phyloP scores from a whole-genome alignment of 2,888 invertebrate species.

The Cataglyphis livida region DNA sequence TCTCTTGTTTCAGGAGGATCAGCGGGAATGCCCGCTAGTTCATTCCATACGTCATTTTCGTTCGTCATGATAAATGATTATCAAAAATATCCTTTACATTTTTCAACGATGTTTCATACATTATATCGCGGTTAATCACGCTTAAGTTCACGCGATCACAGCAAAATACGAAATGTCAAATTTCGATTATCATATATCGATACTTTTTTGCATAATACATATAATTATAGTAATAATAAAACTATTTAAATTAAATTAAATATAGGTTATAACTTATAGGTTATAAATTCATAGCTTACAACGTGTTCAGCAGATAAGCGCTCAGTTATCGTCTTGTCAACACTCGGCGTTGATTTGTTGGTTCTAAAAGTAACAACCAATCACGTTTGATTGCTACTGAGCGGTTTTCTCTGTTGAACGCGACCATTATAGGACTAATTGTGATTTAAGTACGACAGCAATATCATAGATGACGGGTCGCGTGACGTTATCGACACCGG shows the following conservation, averaged over 20 bases:
- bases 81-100: slow-evolving; percentile 15
- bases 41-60: slow-evolving; percentile 88
- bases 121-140: neutral
- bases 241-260: neutral
- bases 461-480: neutral
- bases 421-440: no score
- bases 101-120: neutral
- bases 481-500: neutral
- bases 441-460: neutral
- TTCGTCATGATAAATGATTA: slow-evolving; percentile 71
- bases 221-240: neutral
- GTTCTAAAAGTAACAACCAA: no score
- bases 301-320: neutral
- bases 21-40: slow-evolving; percentile 90
- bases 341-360: no score
- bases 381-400: no score
- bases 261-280: neutral
- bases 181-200: neutral
- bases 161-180: neutral
- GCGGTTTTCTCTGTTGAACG: no score
- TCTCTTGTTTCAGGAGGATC: slow-evolving; percentile 92
- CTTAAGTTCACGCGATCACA: no score
- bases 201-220: neutral
- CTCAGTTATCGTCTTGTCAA: no score
- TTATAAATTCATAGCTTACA: neutral